These are phyloP conservation scores for Spinus olivaceus DNA, from an alignment of 2,797 vertebrate genomes.

Conservation along the genomic window DNA sequence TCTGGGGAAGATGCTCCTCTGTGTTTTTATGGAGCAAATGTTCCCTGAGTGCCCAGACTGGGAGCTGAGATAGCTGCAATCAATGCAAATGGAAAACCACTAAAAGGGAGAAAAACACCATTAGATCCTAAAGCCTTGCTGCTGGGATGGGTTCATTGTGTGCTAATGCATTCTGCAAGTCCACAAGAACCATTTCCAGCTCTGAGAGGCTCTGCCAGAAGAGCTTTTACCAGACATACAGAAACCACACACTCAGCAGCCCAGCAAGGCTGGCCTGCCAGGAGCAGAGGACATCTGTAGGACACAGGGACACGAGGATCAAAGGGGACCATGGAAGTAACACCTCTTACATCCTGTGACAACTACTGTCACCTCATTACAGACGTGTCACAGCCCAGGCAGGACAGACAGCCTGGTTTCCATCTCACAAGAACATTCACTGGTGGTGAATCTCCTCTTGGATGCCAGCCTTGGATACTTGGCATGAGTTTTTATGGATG, in stretches of 20 bases:
- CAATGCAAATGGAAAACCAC: constrained; percentile 17
- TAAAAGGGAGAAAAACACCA: constrained; percentile 9
- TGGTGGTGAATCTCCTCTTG: not conserved
- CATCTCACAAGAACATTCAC: not conserved
- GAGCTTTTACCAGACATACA: constrained; percentile 44
- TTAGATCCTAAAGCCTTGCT: not conserved
- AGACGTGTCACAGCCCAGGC: not conserved
- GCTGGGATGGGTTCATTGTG: not conserved
- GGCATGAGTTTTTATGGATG: not conserved
- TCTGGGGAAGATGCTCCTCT: not conserved
- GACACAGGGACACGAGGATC: not conserved
- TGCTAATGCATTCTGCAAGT: constrained; percentile 47
- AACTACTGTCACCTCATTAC: not conserved
- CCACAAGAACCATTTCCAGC: constrained; percentile 35
- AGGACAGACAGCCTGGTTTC: not conserved
- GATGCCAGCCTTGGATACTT: not conserved
- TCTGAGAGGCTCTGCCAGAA: constrained; percentile 28
- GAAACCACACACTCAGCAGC: constrained; percentile 34
- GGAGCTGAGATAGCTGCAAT: not conserved
- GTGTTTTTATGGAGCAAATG: not conserved
- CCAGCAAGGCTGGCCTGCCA: not conserved
- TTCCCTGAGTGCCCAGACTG: not conserved
- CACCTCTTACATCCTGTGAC: not conserved
- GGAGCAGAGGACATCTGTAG: not conserved
- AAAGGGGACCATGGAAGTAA: not conserved